These are phyloP conservation scores for Guaruba guarouba DNA, from an alignment of 2,113 vertebrate genomes.

Conservation along the genomic window DNA sequence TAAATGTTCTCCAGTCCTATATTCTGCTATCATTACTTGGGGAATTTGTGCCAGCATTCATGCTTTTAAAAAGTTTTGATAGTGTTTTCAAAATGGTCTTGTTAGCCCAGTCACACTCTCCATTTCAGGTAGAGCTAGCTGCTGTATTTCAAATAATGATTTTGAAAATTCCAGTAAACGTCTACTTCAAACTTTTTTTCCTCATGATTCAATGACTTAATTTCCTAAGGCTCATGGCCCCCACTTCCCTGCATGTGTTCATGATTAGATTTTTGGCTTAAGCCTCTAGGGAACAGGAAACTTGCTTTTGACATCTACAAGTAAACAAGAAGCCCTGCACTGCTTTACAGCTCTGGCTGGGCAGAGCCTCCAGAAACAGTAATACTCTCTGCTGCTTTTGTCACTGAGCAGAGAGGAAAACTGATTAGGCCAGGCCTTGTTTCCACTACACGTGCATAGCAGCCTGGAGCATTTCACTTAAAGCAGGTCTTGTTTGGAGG, in stretches of 20 bases:
- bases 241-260: constrained; percentile 43
- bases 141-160: constrained; percentile 26
- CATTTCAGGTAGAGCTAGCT: not conserved
- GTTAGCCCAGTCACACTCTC: not conserved
- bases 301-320: constrained; percentile 42
- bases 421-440: not conserved
- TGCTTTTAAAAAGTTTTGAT: not conserved
- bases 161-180: constrained; percentile 3
- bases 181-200: not conserved
- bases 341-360: not conserved
- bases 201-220: constrained; percentile 9
- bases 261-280: constrained; percentile 37
- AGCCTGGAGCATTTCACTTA: not conserved
- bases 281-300: constrained; percentile 44
- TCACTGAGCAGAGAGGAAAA: not conserved
- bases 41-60: not conserved
- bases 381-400: not conserved
- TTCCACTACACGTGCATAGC: not conserved
- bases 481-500: not conserved
- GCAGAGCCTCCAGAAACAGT: not conserved
- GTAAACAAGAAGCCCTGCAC: constrained; percentile 20
- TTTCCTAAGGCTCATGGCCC: constrained; percentile 39
- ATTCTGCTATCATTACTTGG: not conserved
- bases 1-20: not conserved
- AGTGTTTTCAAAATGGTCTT: not conserved